Evolutionary conservation across 2,113 vertebrate species (phyloP).

Genomic region (Brachyhypopomus gauderio): DNA sequence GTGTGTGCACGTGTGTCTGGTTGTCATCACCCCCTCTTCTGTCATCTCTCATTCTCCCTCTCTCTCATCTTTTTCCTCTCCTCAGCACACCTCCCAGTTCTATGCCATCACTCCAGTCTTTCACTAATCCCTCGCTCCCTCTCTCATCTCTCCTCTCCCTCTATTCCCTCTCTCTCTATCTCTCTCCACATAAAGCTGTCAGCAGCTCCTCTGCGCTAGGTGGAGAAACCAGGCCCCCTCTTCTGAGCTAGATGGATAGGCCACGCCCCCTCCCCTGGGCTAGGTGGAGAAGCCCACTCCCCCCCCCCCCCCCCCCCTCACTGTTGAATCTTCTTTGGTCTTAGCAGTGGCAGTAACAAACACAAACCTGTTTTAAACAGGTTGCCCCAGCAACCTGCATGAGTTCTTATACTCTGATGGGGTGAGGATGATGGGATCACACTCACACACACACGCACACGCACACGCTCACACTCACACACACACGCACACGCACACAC

Average conservation of each 20-base stretch:
- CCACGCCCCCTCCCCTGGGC: no score
- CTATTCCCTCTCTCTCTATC: slow-evolving; percentile 37
- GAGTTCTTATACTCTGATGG: slow-evolving; percentile 4
- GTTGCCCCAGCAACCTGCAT: not conserved
- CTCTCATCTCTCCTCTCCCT: not conserved
- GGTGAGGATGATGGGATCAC: slow-evolving; percentile 31
- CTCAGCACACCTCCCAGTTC: slow-evolving; percentile 2
- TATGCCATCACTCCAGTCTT: slow-evolving; percentile 22
- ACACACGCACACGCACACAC: not conserved
- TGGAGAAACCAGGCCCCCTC: no score
- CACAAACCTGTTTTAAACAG: slow-evolving; percentile 47
- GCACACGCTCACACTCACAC: slow-evolving; percentile 16
- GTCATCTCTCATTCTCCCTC: slow-evolving; percentile 30
- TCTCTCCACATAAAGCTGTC: slow-evolving; percentile 62
- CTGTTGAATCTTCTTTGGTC: no score
- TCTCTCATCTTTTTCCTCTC: slow-evolving; percentile 21
- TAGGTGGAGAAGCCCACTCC: no score
- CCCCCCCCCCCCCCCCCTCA: no score
- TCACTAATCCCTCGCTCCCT: not conserved
- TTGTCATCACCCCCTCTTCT: slow-evolving; percentile 32
- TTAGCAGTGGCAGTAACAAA: slow-evolving; percentile 60
- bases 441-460: not conserved
- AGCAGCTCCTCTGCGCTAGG: slow-evolving; percentile 48
- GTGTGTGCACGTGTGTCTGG: slow-evolving; percentile 11
- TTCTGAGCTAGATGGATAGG: no score